Evolutionary conservation across 1,140 invertebrate species (phyloP).

Genomic region (Drosophila chauvacae): DNA sequence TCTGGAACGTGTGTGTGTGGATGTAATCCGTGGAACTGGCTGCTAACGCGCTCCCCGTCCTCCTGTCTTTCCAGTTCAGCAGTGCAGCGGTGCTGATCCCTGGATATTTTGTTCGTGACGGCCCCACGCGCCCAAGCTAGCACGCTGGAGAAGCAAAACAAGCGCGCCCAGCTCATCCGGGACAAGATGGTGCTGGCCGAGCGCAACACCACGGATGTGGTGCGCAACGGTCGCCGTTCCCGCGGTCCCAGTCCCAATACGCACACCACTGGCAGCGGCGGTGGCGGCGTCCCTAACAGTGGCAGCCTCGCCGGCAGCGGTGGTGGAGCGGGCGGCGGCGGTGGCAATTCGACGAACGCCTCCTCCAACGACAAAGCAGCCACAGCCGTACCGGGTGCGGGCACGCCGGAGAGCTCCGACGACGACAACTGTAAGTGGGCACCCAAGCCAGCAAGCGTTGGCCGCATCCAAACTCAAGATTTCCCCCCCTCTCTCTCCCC

Average conservation of each 20-base stretch:
- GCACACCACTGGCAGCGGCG: slow-evolving; percentile 86
- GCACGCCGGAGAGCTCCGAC: slow-evolving; percentile 90
- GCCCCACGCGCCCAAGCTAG: slow-evolving; percentile 10
- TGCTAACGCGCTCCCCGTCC: not conserved
- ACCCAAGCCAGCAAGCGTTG: not conserved
- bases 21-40: slow-evolving; percentile 7
- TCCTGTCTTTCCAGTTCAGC: slow-evolving; percentile 2
- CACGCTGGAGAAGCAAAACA: slow-evolving; percentile 82
- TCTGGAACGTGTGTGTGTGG: slow-evolving; percentile 2
- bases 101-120: slow-evolving; percentile 21
- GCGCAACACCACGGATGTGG: slow-evolving; percentile 91
- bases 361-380: slow-evolving; percentile 51
- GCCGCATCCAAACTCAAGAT: not conserved
- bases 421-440: slow-evolving; percentile 90
- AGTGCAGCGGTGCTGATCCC: slow-evolving; percentile 27
- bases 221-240: slow-evolving; percentile 93
- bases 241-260: slow-evolving; percentile 95
- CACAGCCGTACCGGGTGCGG: slow-evolving; percentile 63
- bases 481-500: not conserved
- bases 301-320: slow-evolving; percentile 26
- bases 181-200: slow-evolving; percentile 93
- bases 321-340: slow-evolving; percentile 35
- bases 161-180: slow-evolving; percentile 79
- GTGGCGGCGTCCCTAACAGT: slow-evolving; percentile 29
- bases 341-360: slow-evolving; percentile 27